These are phyloP conservation scores for Microtus agrestis DNA, from an alignment of 2,797 vertebrate species.

Conservation along the genomic window DNA sequence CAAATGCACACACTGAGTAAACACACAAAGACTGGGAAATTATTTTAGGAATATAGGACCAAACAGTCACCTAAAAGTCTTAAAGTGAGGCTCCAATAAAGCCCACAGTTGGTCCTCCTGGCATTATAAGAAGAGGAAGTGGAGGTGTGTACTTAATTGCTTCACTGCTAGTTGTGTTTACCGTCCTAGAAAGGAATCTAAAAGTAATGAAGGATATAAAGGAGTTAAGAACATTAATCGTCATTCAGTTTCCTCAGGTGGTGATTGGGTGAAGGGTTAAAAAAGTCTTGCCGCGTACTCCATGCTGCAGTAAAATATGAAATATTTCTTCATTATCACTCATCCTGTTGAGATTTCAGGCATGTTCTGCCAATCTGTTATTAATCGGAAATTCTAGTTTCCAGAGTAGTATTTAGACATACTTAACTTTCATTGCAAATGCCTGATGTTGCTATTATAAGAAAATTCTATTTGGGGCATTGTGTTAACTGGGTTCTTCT, in stretches of 20 bases:
- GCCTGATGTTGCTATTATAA: background rate
- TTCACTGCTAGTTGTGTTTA: background rate
- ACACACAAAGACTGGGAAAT: background rate
- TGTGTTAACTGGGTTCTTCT: background rate
- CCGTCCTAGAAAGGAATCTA: background rate
- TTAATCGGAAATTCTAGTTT: background rate
- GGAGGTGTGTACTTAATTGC: background rate
- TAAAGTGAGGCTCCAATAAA: background rate
- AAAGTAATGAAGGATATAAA: background rate
- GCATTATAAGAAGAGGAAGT: background rate
- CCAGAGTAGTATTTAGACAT: background rate
- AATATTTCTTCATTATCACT: background rate
- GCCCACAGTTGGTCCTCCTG: background rate
- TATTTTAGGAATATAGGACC: background rate
- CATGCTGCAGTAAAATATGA: background rate
- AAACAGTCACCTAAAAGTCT: background rate
- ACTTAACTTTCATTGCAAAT: background rate
- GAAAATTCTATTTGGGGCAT: background rate
- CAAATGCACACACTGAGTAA: background rate
- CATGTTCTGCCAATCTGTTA: background rate
- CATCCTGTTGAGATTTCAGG: background rate
- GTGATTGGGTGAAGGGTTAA: background rate
- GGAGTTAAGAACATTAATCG: rapidly evolving
- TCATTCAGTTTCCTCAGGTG: background rate
- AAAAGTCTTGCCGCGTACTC: too few relatives aligned